phyloP scores from a whole-genome alignment of 2,888 invertebrate genomes.

The Operophtera brumata region DNA sequence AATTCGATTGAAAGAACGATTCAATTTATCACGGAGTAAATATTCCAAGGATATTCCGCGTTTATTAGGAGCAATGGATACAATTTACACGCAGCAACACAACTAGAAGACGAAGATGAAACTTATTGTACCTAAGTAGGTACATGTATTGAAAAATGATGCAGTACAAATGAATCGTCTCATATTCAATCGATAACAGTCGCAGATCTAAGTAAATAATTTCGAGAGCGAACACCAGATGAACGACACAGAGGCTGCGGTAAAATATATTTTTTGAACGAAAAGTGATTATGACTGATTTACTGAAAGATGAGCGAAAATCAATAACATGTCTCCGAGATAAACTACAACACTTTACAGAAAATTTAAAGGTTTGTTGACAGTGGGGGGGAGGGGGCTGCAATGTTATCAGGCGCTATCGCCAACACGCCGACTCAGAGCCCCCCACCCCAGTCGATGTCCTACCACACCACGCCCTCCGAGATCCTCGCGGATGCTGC shows the following conservation, averaged over 20 bases:
- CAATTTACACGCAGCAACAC: too few relatives aligned
- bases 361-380: constrained; percentile 70
- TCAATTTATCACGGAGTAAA: too few relatives aligned
- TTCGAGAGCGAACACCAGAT: constrained; percentile 37
- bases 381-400: constrained; percentile 65
- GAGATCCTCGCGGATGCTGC: constrained; percentile 56
- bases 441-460: constrained; percentile 52
- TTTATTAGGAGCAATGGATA: too few relatives aligned
- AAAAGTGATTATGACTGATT: constrained; percentile 36
- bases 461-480: constrained; percentile 68
- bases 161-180: background rate
- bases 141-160: too few relatives aligned
- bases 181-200: constrained; percentile 24
- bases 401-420: constrained; percentile 71
- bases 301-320: constrained; percentile 56
- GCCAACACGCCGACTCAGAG: constrained; percentile 61
- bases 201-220: constrained; percentile 22
- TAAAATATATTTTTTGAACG: constrained; percentile 42
- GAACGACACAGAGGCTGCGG: constrained; percentile 61
- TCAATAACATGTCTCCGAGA: constrained; percentile 55
- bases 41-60: too few relatives aligned
- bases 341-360: constrained; percentile 18
- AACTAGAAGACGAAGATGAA: too few relatives aligned
- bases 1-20: too few relatives aligned
- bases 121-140: too few relatives aligned